A percentile compares a stretch with the other conserved stretches of the same genome.
Conservation (phyloP, 2,888 invertebrate species). For the Thereva nobilitata region DNA sequence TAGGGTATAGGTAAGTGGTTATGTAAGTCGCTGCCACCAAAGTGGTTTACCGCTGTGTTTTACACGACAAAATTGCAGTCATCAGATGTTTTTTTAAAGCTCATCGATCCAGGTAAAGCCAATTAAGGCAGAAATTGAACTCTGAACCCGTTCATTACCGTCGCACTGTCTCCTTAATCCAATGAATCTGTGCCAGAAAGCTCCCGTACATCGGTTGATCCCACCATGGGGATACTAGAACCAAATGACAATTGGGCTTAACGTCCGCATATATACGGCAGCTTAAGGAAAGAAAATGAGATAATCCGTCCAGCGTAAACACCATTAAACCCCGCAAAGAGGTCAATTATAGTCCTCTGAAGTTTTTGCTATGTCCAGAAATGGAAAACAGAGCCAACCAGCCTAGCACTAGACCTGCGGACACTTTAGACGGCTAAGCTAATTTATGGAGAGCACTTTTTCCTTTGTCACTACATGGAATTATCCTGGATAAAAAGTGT, state of each 20-base stretch:
- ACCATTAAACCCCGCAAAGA: conserved; percentile 41
- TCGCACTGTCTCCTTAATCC: conserved; percentile 18
- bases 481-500: conserved; percentile 41
- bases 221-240: conserved; percentile 6
- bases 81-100: too few species aligned
- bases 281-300: conserved; percentile 28
- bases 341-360: conserved; percentile 39
- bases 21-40: too few species aligned
- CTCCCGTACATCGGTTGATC: neutral
- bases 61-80: too few species aligned
- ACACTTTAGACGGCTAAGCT: conserved; percentile 39
- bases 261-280: conserved; percentile 34
- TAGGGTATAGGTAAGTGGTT: too few species aligned
- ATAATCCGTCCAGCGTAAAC: conserved; percentile 41
- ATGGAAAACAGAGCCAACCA: conserved; percentile 6
- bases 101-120: too few species aligned
- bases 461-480: conserved; percentile 24
- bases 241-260: conserved; percentile 18
- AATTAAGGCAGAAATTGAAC: too few species aligned
- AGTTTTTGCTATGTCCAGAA: conserved; percentile 12
- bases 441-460: conserved; percentile 39
- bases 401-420: conserved; percentile 27
- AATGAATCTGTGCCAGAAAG: conserved; percentile 34
- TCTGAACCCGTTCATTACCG: too few species aligned
- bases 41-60: too few species aligned